Conservation (phyloP, 2,113 vertebrate genomes). For the Hemiscyllium ocellatum region DNA sequence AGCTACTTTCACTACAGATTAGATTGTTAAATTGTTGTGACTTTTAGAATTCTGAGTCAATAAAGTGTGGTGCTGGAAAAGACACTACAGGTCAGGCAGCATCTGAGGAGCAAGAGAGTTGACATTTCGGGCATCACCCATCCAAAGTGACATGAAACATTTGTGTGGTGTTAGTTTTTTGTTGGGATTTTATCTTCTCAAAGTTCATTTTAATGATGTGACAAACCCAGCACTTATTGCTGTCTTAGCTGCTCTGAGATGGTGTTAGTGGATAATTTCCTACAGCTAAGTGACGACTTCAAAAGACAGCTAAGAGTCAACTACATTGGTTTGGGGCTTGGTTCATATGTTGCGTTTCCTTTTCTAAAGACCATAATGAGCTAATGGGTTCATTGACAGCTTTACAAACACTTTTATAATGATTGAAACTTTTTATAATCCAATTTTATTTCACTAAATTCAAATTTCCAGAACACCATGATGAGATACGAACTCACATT, state of each 20-base stretch:
- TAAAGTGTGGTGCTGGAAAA: too few relatives aligned
- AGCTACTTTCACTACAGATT: background rate
- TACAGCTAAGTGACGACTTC: background rate
- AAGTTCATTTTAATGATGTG: background rate
- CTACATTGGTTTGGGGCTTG: background rate
- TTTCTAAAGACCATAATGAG: background rate
- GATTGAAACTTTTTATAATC: background rate
- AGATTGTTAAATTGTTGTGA: background rate
- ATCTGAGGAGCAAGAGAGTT: too few relatives aligned
- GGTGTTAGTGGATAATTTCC: background rate
- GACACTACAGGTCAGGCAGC: too few relatives aligned
- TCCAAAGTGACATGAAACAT: background rate
- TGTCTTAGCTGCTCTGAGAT: background rate
- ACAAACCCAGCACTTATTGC: background rate
- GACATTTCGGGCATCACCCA: too few relatives aligned
- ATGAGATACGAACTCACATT: background rate
- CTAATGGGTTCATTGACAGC: background rate
- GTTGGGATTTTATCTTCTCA: background rate
- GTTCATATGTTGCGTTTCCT: background rate
- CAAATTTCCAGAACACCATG: background rate
- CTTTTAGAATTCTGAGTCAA: background rate
- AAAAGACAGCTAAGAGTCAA: background rate
- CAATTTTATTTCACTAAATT: background rate
- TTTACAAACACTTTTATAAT: background rate
- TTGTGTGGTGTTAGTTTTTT: background rate